phyloP scores from a whole-genome alignment of 2,888 invertebrate species.

The Sacculina carcini region DNA sequence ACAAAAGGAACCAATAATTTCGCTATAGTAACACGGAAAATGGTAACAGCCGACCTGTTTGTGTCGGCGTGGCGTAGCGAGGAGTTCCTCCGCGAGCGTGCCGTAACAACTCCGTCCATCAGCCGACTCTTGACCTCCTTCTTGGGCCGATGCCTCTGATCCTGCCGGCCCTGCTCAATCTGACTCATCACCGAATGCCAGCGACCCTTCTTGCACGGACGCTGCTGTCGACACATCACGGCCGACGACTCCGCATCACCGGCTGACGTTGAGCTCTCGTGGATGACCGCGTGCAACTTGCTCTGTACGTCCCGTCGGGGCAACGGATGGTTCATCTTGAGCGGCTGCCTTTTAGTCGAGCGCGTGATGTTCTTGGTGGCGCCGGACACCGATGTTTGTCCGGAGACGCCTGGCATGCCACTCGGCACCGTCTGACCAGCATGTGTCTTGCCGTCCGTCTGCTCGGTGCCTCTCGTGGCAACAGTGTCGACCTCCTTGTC shows the following conservation, averaged over 20 bases:
- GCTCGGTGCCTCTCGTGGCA: too few species aligned
- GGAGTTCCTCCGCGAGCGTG: too few species aligned
- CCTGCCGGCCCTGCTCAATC: constrained; percentile 40
- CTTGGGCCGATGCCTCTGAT: constrained; percentile 34
- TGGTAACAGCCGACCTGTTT: too few species aligned
- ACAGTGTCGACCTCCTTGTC: too few species aligned
- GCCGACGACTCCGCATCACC: too few species aligned
- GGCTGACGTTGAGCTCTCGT: too few species aligned
- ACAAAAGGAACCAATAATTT: too few species aligned
- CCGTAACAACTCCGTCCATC: constrained; percentile 22
- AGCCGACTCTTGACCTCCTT: constrained; percentile 74
- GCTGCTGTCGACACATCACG: too few species aligned
- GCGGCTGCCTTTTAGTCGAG: constrained; percentile 23
- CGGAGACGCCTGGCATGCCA: constrained; percentile 16
- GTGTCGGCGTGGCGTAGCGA: too few species aligned
- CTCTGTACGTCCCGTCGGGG: constrained; percentile 48
- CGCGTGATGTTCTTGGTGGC: constrained; percentile 27
- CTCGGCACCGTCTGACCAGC: constrained; percentile 6
- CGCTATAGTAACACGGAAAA: too few species aligned
- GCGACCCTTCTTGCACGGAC: constrained; percentile 15
- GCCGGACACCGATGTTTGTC: too few species aligned
- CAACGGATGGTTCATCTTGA: constrained; percentile 42
- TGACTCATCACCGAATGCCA: constrained; percentile 39
- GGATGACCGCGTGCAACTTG: constrained; percentile 45
- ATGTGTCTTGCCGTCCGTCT: background rate